phyloP scores from a whole-genome alignment of 1,140 invertebrate species.

The Drosophila burlai region DNA sequence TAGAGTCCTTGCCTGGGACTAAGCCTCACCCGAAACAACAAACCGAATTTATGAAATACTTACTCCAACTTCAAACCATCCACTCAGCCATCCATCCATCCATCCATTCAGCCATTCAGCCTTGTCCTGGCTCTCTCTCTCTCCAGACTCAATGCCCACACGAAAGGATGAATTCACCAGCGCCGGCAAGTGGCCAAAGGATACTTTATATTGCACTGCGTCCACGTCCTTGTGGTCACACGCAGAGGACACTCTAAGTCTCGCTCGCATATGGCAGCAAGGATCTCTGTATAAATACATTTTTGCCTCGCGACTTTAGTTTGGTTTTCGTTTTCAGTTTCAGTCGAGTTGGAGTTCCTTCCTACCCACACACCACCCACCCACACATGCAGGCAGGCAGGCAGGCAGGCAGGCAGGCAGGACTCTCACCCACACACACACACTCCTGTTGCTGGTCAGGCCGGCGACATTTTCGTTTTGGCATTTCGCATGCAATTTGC shows the following conservation, averaged over 20 bases:
- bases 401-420: slow-evolving; percentile 10
- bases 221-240: slow-evolving; percentile 29
- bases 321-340: slow-evolving; percentile 52
- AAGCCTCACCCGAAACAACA: slow-evolving; percentile 18
- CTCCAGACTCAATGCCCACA: slow-evolving; percentile 2
- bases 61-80: not conserved
- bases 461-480: slow-evolving; percentile 82
- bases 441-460: slow-evolving; percentile 21
- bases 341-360: not conserved
- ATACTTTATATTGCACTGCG: slow-evolving; percentile 48
- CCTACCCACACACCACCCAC: slow-evolving; percentile 13
- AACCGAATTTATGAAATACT: slow-evolving; percentile 44
- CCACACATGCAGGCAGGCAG: slow-evolving; percentile 24
- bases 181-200: slow-evolving; percentile 40
- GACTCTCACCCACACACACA: not conserved
- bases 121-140: not conserved
- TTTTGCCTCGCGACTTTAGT: slow-evolving; percentile 49
- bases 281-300: slow-evolving; percentile 45
- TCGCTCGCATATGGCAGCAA: slow-evolving; percentile 1
- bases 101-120: not conserved
- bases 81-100: not conserved
- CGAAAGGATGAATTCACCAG: slow-evolving; percentile 47
- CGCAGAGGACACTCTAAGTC: slow-evolving; percentile 8
- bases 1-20: not conserved
- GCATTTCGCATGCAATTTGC: slow-evolving; percentile 85